phyloP scores from a whole-genome alignment of 2,888 invertebrate species.

The Acholoe squamosa region DNA sequence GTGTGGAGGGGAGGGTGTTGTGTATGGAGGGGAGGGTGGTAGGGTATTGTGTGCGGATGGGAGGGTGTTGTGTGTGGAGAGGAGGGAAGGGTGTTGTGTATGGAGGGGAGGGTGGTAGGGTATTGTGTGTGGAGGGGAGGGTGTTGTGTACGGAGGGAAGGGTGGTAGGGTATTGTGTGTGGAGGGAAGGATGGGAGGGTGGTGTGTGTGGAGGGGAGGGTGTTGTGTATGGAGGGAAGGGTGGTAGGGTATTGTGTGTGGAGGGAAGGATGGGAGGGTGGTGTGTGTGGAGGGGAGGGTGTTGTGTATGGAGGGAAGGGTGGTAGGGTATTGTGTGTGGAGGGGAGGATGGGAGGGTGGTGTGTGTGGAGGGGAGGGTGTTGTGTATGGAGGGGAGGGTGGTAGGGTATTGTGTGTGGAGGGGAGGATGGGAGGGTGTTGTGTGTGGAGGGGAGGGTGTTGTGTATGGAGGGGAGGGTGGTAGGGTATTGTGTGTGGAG shows the following conservation, averaged over 20 bases:
- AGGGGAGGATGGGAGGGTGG: background rate
- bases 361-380: too few species aligned
- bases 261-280: too few species aligned
- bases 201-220: too few species aligned
- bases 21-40: background rate
- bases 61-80: too few species aligned
- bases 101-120: background rate
- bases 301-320: background rate
- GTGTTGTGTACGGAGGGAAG: background rate
- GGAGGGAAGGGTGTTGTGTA: too few species aligned
- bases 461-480: too few species aligned
- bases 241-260: too few species aligned
- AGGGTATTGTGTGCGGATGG: background rate
- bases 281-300: background rate
- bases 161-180: too few species aligned
- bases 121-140: background rate
- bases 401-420: too few species aligned
- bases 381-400: too few species aligned
- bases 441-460: background rate
- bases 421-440: background rate
- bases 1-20: background rate
- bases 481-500: background rate
- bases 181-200: background rate
- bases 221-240: too few species aligned
- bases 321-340: background rate